Conservation (phyloP, 30 jellyfish, hydroid and myxozoan genomes). For the Haliclystus octoradiatus region DNA sequence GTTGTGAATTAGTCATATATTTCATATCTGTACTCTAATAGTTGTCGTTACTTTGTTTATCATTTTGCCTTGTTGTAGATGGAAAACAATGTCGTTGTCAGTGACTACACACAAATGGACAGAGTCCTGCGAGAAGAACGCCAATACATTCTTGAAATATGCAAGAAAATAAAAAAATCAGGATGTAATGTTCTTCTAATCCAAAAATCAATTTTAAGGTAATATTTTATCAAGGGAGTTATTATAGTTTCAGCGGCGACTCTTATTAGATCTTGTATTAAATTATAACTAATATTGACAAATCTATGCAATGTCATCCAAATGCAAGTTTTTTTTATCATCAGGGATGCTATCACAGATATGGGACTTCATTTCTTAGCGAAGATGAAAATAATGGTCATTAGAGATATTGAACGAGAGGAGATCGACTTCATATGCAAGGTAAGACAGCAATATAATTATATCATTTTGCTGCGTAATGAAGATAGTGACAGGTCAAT, state of each 20-base stretch:
- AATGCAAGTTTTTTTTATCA: too few relatives aligned
- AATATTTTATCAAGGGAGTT: background rate
- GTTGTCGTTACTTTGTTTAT: background rate
- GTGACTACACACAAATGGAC: constrained; percentile 99
- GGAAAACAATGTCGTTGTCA: constrained; percentile 96
- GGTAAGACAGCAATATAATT: constrained; percentile 12
- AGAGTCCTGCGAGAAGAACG: constrained; percentile 93
- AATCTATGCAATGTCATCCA: too few relatives aligned
- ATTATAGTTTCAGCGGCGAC: too few relatives aligned
- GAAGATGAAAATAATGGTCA: constrained; percentile 92
- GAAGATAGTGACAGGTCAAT: too few relatives aligned
- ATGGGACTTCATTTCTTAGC: constrained; percentile 97
- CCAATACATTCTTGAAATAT: constrained; percentile 69
- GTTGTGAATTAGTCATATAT: too few relatives aligned
- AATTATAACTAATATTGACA: too few relatives aligned
- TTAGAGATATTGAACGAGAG: constrained; percentile 88
- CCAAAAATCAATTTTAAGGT: constrained; percentile 96
- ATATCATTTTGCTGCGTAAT: background rate
- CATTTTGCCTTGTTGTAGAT: constrained; percentile 16
- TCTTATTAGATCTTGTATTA: too few relatives aligned
- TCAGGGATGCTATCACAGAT: constrained; percentile 95
- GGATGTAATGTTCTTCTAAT: constrained; percentile 94
- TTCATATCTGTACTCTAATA: too few relatives aligned
- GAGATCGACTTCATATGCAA: constrained; percentile 93
- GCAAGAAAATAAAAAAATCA: constrained; percentile 83